A percentile compares a stretch with the other conserved stretches of the same genome.
Evolutionary conservation across 2,888 invertebrate species (phyloP).

Genomic region (Epirrhoe alternata): DNA sequence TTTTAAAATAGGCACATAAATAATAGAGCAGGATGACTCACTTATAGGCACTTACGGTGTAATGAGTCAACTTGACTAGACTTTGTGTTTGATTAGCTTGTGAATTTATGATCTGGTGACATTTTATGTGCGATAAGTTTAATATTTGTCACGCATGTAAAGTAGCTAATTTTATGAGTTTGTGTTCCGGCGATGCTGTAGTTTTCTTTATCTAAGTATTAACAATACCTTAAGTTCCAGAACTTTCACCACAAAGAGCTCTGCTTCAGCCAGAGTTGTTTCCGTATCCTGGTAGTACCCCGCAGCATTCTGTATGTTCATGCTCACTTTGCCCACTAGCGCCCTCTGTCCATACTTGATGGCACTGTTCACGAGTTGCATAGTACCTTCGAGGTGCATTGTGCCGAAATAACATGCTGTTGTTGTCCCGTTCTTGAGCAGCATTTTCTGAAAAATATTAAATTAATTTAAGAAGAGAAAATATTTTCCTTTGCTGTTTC

Average conservation of each 20-base stretch:
- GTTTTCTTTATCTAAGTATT: background rate
- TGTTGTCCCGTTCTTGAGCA: conserved; percentile 93
- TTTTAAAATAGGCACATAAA: too few relatives aligned
- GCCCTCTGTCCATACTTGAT: conserved; percentile 91
- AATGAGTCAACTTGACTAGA: conserved; percentile 13
- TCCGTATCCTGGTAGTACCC: conserved; percentile 87
- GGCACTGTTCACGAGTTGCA: conserved; percentile 89
- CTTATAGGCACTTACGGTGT: conserved; percentile 4
- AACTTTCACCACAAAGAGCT: conserved; percentile 86
- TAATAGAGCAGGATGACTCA: background rate
- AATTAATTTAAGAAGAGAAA: background rate
- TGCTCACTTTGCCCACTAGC: conserved; percentile 94
- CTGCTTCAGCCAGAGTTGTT: conserved; percentile 86
- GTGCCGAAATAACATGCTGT: conserved; percentile 95
- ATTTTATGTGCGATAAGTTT: background rate
- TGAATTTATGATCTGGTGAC: background rate
- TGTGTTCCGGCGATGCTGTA: background rate
- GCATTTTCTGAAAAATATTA: conserved; percentile 85
- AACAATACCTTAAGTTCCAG: conserved; percentile 80
- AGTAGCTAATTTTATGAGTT: background rate
- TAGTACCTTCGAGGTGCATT: conserved; percentile 88
- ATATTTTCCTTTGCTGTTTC: too few relatives aligned
- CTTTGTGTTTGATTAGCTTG: conserved; percentile 10
- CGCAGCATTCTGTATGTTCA: conserved; percentile 86
- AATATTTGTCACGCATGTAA: background rate